phyloP scores from a whole-genome alignment of 1,140 invertebrate species.

The Neocloeon triangulifer region DNA sequence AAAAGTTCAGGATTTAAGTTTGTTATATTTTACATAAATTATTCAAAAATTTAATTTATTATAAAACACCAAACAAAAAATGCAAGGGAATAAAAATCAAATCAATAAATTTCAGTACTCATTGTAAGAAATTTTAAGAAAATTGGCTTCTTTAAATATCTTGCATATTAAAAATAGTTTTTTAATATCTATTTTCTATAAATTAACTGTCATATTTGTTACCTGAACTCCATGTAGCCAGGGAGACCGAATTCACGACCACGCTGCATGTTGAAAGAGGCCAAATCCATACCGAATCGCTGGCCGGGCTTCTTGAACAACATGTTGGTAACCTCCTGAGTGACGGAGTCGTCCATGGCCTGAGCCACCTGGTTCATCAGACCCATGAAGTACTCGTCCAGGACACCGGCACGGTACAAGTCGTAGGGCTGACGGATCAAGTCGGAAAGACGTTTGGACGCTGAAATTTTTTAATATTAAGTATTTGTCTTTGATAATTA shows the following conservation, averaged over 20 bases:
- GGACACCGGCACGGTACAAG: slow-evolving; percentile 67
- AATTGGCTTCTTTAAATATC: not conserved
- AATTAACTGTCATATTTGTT: too few relatives aligned
- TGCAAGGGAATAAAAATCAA: slow-evolving; percentile 1
- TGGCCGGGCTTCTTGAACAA: slow-evolving; percentile 72
- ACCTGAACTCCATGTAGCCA: slow-evolving; percentile 73
- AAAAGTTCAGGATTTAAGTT: too few relatives aligned
- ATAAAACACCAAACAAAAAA: too few relatives aligned
- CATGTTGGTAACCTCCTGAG: slow-evolving; percentile 77
- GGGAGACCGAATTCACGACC: slow-evolving; percentile 80
- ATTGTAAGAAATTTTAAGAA: not conserved
- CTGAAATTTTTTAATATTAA: slow-evolving; percentile 21
- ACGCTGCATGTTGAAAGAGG: slow-evolving; percentile 86
- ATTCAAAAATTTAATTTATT: too few relatives aligned
- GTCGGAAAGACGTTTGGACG: slow-evolving; percentile 70
- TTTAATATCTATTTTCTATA: not conserved
- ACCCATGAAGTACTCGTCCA: slow-evolving; percentile 83
- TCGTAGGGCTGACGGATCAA: slow-evolving; percentile 73
- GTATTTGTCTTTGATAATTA: slow-evolving; percentile 1
- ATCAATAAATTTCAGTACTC: not conserved
- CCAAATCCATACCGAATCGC: slow-evolving; percentile 72
- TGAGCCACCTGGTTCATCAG: slow-evolving; percentile 85
- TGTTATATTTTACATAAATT: too few relatives aligned
- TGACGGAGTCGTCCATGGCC: slow-evolving; percentile 85
- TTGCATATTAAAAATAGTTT: not conserved